phyloP scores from a whole-genome alignment of 2,797 vertebrate genomes.

The Meda fulgida region DNA sequence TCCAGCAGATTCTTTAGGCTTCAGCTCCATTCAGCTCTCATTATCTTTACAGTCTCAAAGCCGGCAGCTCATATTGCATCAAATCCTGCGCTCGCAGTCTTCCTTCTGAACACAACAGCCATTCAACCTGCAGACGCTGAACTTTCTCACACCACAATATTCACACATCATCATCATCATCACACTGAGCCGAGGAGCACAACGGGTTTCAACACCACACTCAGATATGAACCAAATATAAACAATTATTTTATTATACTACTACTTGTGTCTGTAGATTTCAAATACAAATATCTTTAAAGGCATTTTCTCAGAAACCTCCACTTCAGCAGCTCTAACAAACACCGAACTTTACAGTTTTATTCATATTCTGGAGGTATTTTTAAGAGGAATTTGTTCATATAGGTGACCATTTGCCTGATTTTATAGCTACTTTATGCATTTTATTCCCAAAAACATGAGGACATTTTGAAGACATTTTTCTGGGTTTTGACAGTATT shows the following conservation, averaged over 20 bases:
- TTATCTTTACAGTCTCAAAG: conserved; percentile 55
- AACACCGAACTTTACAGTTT: too few relatives aligned
- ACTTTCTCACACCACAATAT: conserved; percentile 46
- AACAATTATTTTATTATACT: not conserved
- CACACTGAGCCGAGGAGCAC: not conserved
- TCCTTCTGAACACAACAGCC: conserved; percentile 48
- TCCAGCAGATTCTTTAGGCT: conserved; percentile 46
- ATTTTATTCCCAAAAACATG: not conserved
- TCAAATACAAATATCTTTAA: too few relatives aligned
- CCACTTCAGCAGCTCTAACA: not conserved
- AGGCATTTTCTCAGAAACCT: not conserved
- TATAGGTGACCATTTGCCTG: not conserved
- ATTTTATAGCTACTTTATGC: not conserved
- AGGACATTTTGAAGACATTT: too few relatives aligned
- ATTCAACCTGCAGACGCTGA: conserved; percentile 35
- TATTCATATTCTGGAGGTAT: not conserved
- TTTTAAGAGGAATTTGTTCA: not conserved
- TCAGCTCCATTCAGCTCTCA: conserved; percentile 57
- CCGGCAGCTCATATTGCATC: conserved; percentile 50
- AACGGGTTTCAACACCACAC: not conserved
- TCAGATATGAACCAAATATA: not conserved
- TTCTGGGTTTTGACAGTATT: not conserved
- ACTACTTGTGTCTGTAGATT: too few relatives aligned
- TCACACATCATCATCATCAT: conserved; percentile 19
- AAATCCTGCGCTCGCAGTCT: conserved; percentile 51